Evolutionary conservation across 2,888 invertebrate species (phyloP), one percentile per base, ranked within the genome.

Genomic region (Orchestes rusci): DNA sequence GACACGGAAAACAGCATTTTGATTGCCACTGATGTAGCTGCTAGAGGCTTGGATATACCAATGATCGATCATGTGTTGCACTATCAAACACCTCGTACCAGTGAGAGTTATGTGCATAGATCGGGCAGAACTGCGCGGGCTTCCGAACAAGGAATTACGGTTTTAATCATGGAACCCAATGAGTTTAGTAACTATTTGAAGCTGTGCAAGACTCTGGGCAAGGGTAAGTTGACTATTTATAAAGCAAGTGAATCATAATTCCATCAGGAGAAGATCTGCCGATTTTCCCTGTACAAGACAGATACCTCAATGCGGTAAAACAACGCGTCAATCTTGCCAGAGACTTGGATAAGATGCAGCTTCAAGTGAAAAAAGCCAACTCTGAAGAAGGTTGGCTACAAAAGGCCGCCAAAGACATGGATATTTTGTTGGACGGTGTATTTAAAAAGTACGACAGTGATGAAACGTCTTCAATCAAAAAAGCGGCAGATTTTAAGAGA

Each of bases 71-170:
- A 96, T 70, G 96, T 99, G 2, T 76, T 99, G 50, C 99, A 99
- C 68, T 99, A 95, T 70, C 95, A 76, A 54, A 93, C 96, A 27
- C 96, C 96, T 0, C 78, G 87, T 57, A 95, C 95, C 0, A 87
- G 89, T 5, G 96, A 97, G 83, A 84, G 87, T 63, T 99, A 99
- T 66, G 84, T 99, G 0, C 99, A 99, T 65, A 77, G 99, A 48
- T 94, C 95, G 61, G 99, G 99, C 0, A 75, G 99, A 42, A 99
- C 99, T 1, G 99, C 97, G 0, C 74, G 99, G 39, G 95, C 93
- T 0, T 76, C 77, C 42, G 80, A 82, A 48, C 82, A 89, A 59
- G 99, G 99, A 0, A 79, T 96, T 7, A 91, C 96, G 2, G 80
- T 99, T 2, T 74, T 97, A 51, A 74, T 99, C 57, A 84, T 96